Percentiles rank a stretch among this genome's conserved stretches.
Evolutionary conservation across 2,888 invertebrate species (phyloP).

Genomic region (Hypselothyrea guttata): DNA sequence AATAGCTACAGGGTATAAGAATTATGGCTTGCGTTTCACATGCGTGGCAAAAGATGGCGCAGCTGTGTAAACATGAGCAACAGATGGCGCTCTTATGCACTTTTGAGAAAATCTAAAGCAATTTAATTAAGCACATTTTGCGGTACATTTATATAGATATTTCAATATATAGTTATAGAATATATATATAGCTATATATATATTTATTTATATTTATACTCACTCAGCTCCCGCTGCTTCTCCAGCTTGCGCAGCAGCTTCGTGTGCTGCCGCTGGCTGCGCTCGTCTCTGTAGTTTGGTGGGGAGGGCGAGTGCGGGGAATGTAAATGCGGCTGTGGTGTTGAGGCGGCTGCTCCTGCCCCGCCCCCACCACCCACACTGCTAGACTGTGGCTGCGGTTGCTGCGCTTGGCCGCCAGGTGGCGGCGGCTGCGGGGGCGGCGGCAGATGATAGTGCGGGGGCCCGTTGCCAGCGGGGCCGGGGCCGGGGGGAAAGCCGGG

Average conservation of each 20-base stretch:
- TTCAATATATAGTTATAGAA: too few species aligned
- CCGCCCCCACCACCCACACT: not conserved
- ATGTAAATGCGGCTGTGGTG: constrained; percentile 82
- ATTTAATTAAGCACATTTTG: too few species aligned
- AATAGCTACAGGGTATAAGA: too few species aligned
- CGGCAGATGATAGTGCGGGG: constrained; percentile 80
- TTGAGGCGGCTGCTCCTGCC: constrained; percentile 44
- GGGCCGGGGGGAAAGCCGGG: constrained; percentile 84
- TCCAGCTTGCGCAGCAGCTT: constrained; percentile 90
- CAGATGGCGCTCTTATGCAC: too few species aligned
- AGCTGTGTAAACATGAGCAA: too few species aligned
- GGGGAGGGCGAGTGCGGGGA: constrained; percentile 88
- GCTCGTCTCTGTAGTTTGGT: constrained; percentile 89
- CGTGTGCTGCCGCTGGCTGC: constrained; percentile 89
- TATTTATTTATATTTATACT: constrained; percentile 48
- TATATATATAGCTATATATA: too few species aligned
- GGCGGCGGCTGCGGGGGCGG: constrained; percentile 66
- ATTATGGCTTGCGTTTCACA: too few species aligned
- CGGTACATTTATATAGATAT: too few species aligned
- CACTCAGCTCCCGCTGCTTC: constrained; percentile 85
- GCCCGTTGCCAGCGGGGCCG: constrained; percentile 82
- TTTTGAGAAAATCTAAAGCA: too few species aligned
- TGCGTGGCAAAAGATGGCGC: too few species aligned
- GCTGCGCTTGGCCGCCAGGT: constrained; percentile 73
- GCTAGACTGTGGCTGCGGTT: constrained; percentile 8